phyloP scores from a whole-genome alignment of 2,888 invertebrate genomes.

The Beris morrisii region DNA sequence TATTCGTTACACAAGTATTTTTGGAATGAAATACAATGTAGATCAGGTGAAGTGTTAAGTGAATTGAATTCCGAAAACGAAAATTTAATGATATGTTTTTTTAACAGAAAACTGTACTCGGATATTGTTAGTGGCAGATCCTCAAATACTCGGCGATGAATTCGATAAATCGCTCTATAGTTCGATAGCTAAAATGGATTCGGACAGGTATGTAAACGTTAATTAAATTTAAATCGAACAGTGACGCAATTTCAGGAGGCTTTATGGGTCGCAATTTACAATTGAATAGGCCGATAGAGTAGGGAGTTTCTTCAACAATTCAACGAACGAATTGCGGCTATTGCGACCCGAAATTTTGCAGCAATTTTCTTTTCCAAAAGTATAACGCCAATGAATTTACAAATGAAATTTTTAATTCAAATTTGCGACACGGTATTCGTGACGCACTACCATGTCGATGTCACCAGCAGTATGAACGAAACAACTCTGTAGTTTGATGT shows the following conservation, averaged over 20 bases:
- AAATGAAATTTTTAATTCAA: too few species aligned
- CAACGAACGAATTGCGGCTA: too few species aligned
- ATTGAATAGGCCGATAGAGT: too few species aligned
- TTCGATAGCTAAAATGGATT: conserved; percentile 78
- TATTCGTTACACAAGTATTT: conserved; percentile 50
- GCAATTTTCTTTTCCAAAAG: too few species aligned
- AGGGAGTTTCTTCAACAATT: too few species aligned
- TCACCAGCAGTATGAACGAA: too few species aligned
- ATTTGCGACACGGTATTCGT: too few species aligned
- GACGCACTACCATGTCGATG: too few species aligned
- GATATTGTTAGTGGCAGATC: conserved; percentile 81
- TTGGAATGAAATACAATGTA: conserved; percentile 52
- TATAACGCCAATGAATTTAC: too few species aligned
- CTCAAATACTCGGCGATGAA: conserved; percentile 84
- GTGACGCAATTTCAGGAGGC: background rate
- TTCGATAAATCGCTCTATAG: conserved; percentile 71
- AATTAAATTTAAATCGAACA: background rate
- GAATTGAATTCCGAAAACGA: background rate
- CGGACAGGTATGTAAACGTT: conserved; percentile 70
- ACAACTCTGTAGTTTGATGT: too few species aligned
- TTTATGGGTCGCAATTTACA: too few species aligned
- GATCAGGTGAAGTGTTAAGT: conserved; percentile 46
- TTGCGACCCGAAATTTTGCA: too few species aligned
- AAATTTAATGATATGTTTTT: conserved; percentile 13
- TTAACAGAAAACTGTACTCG: conserved; percentile 61